These are phyloP conservation scores for Gerris lacustris DNA, from an alignment of 2,888 invertebrate genomes.

Conservation along the genomic window DNA sequence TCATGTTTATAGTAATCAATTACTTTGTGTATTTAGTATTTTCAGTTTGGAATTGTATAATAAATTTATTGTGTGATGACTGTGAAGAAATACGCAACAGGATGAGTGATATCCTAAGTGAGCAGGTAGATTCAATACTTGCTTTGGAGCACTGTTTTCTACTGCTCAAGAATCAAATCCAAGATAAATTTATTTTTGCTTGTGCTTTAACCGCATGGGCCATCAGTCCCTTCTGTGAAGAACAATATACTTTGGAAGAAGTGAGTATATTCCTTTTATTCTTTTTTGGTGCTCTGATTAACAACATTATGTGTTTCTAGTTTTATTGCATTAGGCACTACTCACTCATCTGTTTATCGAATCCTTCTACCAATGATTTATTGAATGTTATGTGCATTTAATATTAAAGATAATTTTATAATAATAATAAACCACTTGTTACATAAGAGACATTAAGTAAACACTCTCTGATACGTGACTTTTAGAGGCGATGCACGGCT, in stretches of 20 bases:
- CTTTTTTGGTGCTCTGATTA: neutral
- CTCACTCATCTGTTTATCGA: too few relatives aligned
- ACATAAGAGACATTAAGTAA: too few relatives aligned
- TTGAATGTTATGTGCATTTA: too few relatives aligned
- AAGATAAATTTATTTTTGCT: neutral
- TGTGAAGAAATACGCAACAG: neutral
- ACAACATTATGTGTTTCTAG: too few relatives aligned
- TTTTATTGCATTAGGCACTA: too few relatives aligned
- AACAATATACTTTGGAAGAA: neutral
- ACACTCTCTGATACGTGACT: too few relatives aligned
- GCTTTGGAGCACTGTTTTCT: neutral
- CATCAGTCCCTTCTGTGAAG: neutral
- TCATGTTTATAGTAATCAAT: too few relatives aligned
- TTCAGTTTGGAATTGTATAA: neutral
- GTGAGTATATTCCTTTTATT: neutral
- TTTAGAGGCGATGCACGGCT: too few relatives aligned
- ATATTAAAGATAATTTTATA: too few relatives aligned
- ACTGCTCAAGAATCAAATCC: neutral
- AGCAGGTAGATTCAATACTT: neutral
- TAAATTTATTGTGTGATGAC: constrained; percentile 2
- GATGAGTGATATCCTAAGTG: neutral
- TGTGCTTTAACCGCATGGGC: neutral
- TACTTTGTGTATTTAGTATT: neutral
- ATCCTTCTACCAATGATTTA: too few relatives aligned
- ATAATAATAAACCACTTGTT: too few relatives aligned